Base-by-base conservation (phyloP, 2,888 invertebrate species). In the Mesorhabditis spiculigera region DNA sequence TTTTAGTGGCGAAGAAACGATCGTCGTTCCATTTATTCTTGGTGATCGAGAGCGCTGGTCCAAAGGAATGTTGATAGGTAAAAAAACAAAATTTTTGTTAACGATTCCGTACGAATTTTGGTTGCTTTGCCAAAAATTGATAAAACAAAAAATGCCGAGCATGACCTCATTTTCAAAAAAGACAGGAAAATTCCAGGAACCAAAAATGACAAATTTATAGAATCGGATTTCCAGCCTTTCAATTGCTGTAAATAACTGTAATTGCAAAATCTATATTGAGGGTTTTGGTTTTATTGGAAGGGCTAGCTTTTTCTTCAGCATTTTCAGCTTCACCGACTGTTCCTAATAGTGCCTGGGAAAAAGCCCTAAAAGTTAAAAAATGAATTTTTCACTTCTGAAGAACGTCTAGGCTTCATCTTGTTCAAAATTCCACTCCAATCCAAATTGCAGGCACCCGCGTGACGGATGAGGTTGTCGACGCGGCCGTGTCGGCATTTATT, bases 401-500 rank as follows among this genome's bases (percentile, higher is more conserved):
- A 50, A 50, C 58, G 10, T 50, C 58, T 50, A 28, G 28, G 28
- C 28, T n/a, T n/a, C n/a, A n/a, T n/a, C n/a, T n/a, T n/a, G n/a
- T n/a, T n/a, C n/a, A n/a, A n/a, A n/a, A n/a, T n/a, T n/a, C n/a
- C n/a, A n/a, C n/a, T n/a, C n/a, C n/a, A n/a, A n/a, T n/a, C n/a
- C n/a, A n/a, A 50, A 50, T 13, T 50, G 10, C n/a, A 50, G 58
- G 58, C 58, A 13, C 58, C 8, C 8, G n/a, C n/a, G 92, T 96
- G 75, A 92, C 92, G 69, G 92, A 93, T 87, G 91, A 92, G 86
- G 93, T 93, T 81, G 90, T 97, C 86, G 93, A 96, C 88, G 91
- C 93, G 83, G 96, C 96, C 69, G 92, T 96, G 82, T 93, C 95
- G 43, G 93, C 95, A 66, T 97, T 97, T 89, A 94, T 95, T 6